These are phyloP conservation scores for Delphinus delphis DNA, from an alignment of 2,113 vertebrate genomes.

Conservation along the genomic window DNA sequence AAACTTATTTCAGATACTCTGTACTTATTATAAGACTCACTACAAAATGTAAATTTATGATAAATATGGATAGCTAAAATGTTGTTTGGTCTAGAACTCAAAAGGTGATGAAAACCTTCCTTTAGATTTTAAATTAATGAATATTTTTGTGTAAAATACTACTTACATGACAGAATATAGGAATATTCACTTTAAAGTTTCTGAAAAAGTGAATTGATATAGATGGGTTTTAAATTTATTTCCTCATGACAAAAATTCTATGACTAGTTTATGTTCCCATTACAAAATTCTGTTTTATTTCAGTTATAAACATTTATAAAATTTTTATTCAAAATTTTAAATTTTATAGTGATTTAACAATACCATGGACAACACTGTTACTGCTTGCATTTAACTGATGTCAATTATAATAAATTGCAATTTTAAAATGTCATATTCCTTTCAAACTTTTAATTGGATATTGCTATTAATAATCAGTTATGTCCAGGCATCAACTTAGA, in stretches of 20 bases:
- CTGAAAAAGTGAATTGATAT: background rate
- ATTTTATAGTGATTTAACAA: background rate
- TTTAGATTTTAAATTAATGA: background rate
- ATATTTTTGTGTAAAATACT: background rate
- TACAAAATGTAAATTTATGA: background rate
- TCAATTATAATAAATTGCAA: background rate
- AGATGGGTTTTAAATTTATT: background rate
- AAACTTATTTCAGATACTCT: background rate
- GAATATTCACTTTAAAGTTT: constrained; percentile 34
- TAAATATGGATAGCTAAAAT: background rate
- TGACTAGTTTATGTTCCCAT: background rate
- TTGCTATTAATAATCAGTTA: background rate
- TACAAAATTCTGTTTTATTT: background rate
- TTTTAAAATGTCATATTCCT: background rate
- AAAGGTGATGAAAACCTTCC: background rate
- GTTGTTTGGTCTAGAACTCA: background rate
- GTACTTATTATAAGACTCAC: background rate
- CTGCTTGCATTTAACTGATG: background rate
- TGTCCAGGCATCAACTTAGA: background rate
- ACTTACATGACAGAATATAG: background rate
- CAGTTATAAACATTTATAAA: background rate
- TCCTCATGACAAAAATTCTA: background rate
- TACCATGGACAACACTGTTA: background rate
- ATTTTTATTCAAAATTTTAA: background rate
- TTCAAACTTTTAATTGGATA: background rate